Evolutionary conservation across 2,113 vertebrate species (phyloP).

Genomic region (Antechinus flavipes): DNA sequence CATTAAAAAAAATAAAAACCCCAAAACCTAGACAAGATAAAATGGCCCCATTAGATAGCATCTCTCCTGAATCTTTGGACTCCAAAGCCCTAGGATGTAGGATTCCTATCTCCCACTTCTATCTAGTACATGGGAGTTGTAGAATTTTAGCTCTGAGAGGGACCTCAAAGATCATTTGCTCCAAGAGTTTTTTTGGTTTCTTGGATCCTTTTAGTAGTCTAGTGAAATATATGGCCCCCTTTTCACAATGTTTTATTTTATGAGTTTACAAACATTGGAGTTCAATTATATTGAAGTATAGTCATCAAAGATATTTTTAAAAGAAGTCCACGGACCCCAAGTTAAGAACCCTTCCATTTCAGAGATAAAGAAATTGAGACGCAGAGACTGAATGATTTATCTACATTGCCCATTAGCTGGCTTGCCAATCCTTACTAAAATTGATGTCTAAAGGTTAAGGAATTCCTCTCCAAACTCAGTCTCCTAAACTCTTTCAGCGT

Average conservation of each 20-base stretch:
- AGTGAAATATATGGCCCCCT: neutral
- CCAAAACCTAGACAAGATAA: neutral
- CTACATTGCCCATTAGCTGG: neutral
- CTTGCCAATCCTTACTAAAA: neutral
- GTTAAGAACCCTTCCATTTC: neutral
- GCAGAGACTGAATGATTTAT: neutral
- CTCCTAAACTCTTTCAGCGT: neutral
- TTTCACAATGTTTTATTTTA: neutral
- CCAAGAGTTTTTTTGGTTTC: neutral
- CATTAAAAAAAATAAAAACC: neutral
- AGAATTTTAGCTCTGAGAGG: neutral
- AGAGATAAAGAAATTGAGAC: neutral
- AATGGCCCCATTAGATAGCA: neutral
- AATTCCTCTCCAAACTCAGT: neutral
- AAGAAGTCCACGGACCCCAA: no score
- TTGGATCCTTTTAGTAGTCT: neutral
- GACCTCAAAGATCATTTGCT: neutral
- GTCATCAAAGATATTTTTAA: neutral
- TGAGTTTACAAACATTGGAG: neutral
- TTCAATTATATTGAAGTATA: neutral
- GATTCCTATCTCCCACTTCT: neutral
- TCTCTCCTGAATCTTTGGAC: neutral
- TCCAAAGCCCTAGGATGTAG: neutral
- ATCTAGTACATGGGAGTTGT: neutral
- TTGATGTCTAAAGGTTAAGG: neutral